phyloP scores from a whole-genome alignment of 1,140 invertebrate genomes.

The Pseudobourletiella spinata region DNA sequence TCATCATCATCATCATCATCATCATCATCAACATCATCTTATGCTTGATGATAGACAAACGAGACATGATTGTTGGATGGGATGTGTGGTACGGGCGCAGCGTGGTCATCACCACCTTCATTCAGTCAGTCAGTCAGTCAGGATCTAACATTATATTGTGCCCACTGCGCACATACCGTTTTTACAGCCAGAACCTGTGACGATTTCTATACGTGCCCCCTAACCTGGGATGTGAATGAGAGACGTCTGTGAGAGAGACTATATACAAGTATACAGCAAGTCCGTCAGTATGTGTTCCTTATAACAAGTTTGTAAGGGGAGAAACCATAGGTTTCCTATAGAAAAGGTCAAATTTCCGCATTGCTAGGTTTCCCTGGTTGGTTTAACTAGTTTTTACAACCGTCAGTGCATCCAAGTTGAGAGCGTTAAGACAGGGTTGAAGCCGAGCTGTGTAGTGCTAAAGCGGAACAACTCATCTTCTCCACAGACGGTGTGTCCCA shows the following conservation, averaged over 20 bases:
- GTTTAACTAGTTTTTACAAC: conserved; percentile 5
- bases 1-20: no score
- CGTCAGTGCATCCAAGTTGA: no score
- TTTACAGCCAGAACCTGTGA: background rate
- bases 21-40: no score
- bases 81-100: no score
- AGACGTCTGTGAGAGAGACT: background rate
- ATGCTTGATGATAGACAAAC: no score
- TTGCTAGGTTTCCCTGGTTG: background rate
- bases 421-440: no score
- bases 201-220: background rate
- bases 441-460: background rate
- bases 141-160: no score
- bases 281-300: background rate
- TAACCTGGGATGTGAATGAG: background rate
- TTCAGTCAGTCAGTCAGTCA: no score
- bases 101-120: no score
- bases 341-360: conserved; percentile 5
- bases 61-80: no score
- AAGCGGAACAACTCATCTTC: background rate
- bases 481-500: no score
- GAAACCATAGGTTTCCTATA: background rate
- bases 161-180: background rate
- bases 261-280: background rate
- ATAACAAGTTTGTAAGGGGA: background rate